Evolutionary conservation across 2,888 invertebrate species (phyloP).

Genomic region (Drosophila basisetae): DNA sequence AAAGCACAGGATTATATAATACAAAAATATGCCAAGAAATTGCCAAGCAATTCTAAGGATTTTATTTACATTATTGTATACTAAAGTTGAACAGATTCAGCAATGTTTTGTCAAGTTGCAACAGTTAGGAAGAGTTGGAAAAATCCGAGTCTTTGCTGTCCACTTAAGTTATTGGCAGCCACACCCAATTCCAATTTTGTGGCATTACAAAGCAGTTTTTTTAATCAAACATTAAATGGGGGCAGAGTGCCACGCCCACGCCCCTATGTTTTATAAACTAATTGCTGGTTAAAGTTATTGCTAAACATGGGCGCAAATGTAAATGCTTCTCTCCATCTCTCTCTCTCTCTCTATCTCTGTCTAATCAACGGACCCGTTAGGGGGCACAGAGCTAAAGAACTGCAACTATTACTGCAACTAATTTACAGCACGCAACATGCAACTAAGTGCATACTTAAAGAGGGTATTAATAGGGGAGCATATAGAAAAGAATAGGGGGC

Average conservation of each 20-base stretch:
- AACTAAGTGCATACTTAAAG: conserved; percentile 44
- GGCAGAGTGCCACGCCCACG: conserved; percentile 50
- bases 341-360: not conserved
- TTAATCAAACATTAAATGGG: conserved; percentile 19
- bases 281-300: conserved; percentile 53
- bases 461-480: conserved; percentile 15
- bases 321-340: not conserved
- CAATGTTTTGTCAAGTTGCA: not conserved
- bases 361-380: conserved; percentile 58
- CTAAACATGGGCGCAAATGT: conserved; percentile 62
- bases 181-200: not conserved
- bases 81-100: not conserved
- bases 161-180: conserved; percentile 7
- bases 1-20: not conserved
- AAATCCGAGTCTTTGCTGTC: not conserved
- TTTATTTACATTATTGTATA: not conserved
- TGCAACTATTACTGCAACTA: conserved; percentile 54
- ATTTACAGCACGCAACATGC: conserved; percentile 75
- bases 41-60: not conserved
- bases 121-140: not conserved
- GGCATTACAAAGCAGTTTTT: conserved; percentile 25
- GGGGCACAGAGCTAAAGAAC: conserved; percentile 10
- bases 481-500: not conserved
- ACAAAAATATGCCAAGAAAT: not conserved
- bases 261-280: conserved; percentile 39